Evolutionary conservation across 2,797 vertebrate species (phyloP), one percentile per base, ranked within the genome.

Genomic region (Hydrolagus colliei): DNA sequence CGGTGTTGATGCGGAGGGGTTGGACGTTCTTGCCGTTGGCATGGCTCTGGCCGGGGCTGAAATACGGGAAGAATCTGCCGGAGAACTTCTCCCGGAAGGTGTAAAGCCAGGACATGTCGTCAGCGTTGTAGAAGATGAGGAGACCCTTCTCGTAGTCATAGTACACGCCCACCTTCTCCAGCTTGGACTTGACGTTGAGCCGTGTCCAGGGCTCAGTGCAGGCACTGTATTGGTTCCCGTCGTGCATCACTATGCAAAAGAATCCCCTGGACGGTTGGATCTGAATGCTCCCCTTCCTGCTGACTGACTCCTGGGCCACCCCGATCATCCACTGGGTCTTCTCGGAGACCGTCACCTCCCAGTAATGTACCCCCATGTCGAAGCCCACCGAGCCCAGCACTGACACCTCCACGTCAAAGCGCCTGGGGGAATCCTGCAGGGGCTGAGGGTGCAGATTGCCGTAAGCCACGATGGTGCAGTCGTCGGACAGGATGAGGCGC

Each of bases 261-360:
- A 99, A 99, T 71, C 97, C 97, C 0, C 97, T 95, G 90, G 96
- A 95, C 0, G 98, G 98, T 88, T 97, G 97, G 91, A 99, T 99
- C 89, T 98, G 98, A 92, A 99, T 98, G 94, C 95, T 99, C 87
- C 97, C 97, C 87, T 97, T 98, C 89, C 97, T 96, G 88, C 94
- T 97, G 0, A 98, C 97, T 0, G 95, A 95, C 91, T 99, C 97
- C 0, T 95, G 95, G 0, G 97, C 97, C 92, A 99, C 92, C 9
- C 98, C 98, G 0, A 99, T 98, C 96, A 99, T 97, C 98, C 98
- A 99, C 93, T 99, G 97, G 59, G 98, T 99, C 90, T 99, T 99
- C 92, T 99, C 98, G 0, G 96, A 97, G 88, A 99, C 98, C 93
- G 97, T 96, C 90, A 98, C 98, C 89, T 99, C 98, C 98, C 98